These are phyloP conservation scores for Alligator sinensis DNA, from an alignment of 2,113 vertebrate species.

Conservation along the genomic window DNA sequence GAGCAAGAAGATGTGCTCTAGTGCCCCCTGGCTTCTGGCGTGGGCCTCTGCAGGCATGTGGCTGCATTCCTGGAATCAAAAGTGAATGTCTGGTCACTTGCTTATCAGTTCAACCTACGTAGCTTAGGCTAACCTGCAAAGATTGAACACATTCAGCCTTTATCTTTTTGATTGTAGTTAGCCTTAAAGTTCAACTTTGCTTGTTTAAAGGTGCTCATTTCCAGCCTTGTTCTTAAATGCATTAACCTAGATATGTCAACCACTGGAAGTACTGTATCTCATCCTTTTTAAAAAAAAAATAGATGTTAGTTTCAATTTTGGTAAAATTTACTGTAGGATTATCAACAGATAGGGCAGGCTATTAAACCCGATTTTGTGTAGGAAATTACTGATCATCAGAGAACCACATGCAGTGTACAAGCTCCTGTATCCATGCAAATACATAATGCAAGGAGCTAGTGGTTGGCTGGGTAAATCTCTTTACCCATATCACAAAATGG, in stretches of 20 bases:
- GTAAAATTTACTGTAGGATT: not conserved
- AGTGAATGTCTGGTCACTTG: no score
- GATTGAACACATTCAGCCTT: no score
- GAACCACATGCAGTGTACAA: not conserved
- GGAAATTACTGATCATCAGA: not conserved
- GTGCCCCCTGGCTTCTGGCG: no score
- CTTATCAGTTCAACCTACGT: no score
- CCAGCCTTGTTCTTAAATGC: not conserved
- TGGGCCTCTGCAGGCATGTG: no score
- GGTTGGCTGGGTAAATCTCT: not conserved
- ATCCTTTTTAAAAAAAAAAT: not conserved
- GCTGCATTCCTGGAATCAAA: no score
- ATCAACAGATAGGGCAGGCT: not conserved
- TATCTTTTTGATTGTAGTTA: no score
- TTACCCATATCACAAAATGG: not conserved
- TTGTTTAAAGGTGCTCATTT: not conserved
- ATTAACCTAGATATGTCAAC: rapidly evolving
- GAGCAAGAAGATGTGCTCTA: no score
- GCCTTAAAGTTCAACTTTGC: not conserved
- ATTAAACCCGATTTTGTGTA: not conserved
- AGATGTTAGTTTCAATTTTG: not conserved
- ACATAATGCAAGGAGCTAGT: not conserved
- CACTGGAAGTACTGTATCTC: not conserved
- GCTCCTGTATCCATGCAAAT: not conserved
- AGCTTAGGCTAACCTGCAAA: no score